Evolutionary conservation across 2,797 vertebrate genomes (phyloP).

Genomic region (Argyrosomus regius): DNA sequence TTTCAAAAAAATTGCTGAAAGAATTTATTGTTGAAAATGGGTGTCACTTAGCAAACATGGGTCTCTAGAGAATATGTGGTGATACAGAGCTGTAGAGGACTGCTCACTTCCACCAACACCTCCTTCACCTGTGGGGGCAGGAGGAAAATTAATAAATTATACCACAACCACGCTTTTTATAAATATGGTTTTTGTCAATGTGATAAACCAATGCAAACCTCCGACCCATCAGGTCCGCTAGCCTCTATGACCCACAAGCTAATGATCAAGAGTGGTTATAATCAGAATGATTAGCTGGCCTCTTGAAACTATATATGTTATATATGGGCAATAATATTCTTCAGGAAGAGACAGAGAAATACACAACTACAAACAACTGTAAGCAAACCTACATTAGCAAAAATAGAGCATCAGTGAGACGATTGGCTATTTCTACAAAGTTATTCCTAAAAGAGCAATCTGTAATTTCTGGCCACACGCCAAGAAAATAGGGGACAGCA

Average conservation of each 20-base stretch:
- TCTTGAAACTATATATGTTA: too few relatives aligned
- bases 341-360: too few relatives aligned
- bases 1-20: background rate
- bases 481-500: too few relatives aligned
- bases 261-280: too few relatives aligned
- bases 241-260: background rate
- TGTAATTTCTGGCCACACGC: too few relatives aligned
- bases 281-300: too few relatives aligned
- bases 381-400: too few relatives aligned
- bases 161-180: background rate
- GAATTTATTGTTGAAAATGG: slow-evolving; percentile 4
- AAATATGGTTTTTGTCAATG: background rate
- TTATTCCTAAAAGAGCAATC: too few relatives aligned
- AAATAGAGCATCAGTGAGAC: too few relatives aligned
- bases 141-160: background rate
- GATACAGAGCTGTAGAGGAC: background rate
- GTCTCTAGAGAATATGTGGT: background rate
- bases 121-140: background rate
- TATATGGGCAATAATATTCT: too few relatives aligned
- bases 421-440: too few relatives aligned
- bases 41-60: background rate
- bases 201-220: background rate
- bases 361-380: too few relatives aligned
- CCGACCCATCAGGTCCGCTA: background rate
- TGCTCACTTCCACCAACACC: background rate